Percentiles rank a stretch among this genome's conserved stretches.
phyloP scores from a whole-genome alignment of 2,888 invertebrate genomes.

The Synanthedon tipuliformis region DNA sequence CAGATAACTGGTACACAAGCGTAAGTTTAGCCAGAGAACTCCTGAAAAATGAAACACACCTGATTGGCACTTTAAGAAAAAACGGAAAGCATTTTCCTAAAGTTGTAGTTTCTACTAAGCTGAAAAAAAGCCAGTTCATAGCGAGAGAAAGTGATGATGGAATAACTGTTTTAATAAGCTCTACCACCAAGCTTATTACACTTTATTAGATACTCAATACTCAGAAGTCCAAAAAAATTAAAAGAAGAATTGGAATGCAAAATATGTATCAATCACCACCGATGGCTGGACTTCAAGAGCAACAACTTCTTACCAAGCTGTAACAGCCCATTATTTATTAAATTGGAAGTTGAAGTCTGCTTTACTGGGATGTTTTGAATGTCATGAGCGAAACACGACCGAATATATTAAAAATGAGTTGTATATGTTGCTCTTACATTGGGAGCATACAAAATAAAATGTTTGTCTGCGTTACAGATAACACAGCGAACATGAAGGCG shows the following conservation, averaged over 20 bases:
- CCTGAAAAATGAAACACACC: conserved; percentile 8
- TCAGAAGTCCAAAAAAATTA: conserved; percentile 8
- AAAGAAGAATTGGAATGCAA: conserved; percentile 4
- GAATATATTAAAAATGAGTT: conserved; percentile 11
- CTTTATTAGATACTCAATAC: conserved; percentile 12
- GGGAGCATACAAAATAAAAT: conserved; percentile 13
- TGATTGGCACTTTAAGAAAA: conserved; percentile 9
- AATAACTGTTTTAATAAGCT: conserved; percentile 9
- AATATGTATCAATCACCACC: conserved; percentile 12
- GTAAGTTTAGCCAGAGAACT: conserved; percentile 9
- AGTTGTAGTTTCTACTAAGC: conserved; percentile 8
- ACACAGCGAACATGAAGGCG: conserved; percentile 18
- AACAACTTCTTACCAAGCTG: too few relatives aligned
- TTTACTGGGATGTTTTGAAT: not conserved
- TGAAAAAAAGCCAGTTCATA: conserved; percentile 10
- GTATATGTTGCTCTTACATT: conserved; percentile 9
- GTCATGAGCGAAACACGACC: conserved; percentile 4
- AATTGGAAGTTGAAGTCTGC: conserved; percentile 7
- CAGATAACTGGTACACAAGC: conserved; percentile 14
- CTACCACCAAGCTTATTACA: too few relatives aligned
- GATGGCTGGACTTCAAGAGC: conserved; percentile 13
- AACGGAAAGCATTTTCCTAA: conserved; percentile 10
- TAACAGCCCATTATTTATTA: too few relatives aligned
- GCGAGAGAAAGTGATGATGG: conserved; percentile 10
- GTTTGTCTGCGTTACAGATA: conserved; percentile 15